Conservation (phyloP, 2,113 vertebrate genomes). For the Syrmaticus mikado region DNA sequence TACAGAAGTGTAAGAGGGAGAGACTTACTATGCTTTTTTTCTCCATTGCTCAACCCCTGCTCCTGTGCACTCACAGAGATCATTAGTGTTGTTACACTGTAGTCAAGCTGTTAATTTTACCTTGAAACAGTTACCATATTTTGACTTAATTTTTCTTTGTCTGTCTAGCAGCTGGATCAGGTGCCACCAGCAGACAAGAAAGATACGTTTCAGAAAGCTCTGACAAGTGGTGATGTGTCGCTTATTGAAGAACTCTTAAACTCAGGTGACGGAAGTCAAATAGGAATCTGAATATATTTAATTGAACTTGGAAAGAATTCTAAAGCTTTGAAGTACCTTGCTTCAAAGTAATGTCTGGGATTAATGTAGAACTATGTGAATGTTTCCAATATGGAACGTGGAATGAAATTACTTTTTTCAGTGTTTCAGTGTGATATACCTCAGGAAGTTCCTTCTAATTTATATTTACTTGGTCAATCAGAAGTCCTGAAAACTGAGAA, state of each 20-base stretch:
- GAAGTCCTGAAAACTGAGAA: neutral
- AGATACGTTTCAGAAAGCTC: constrained; percentile 84
- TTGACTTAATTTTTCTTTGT: neutral
- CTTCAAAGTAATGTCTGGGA: neutral
- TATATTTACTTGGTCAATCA: neutral
- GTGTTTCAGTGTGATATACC: neutral
- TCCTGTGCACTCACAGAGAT: neutral
- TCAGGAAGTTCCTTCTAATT: neutral
- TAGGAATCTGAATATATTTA: neutral
- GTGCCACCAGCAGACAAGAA: constrained; percentile 54
- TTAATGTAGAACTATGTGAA: neutral
- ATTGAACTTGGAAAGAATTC: neutral
- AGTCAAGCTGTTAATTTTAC: neutral
- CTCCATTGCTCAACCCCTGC: fast-evolving
- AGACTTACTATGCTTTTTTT: neutral
- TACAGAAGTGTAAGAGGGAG: neutral
- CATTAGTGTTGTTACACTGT: neutral
- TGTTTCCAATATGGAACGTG: neutral
- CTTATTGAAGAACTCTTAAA: constrained; percentile 85
- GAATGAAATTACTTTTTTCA: neutral
- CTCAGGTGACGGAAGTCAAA: constrained; percentile 71
- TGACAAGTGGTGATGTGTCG: constrained; percentile 79
- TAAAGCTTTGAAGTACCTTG: fast-evolving
- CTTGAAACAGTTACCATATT: neutral
- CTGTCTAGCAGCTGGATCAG: constrained; percentile 65